Evolutionary conservation across 1,140 invertebrate genomes (phyloP), one percentile per base, ranked within the genome.

Genomic region (Drosophila athabasca): DNA sequence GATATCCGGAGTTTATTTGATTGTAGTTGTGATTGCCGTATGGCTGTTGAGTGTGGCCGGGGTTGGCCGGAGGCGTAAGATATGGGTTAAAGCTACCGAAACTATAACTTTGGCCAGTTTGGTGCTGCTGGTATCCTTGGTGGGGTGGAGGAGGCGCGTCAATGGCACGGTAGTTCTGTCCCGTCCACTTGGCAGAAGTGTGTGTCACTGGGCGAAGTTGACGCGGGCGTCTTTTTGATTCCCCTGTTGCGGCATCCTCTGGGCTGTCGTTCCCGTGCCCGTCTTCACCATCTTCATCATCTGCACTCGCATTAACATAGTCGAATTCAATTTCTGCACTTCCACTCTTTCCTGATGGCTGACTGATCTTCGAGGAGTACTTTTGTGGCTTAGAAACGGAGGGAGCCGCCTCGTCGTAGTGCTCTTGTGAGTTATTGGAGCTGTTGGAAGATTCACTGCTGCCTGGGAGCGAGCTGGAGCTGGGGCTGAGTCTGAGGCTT

Each of bases 71-170:
- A 13, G 85, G 89, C 11, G 90, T 76, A 0, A 91, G 71, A 59
- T 85, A 91, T 0, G 90, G 89, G 75, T 91, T 91, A 35, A 61
- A 91, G 17, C 43, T 62, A 0, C 90, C 90, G 35, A 91, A 90
- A 6, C 62, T 71, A 43, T 67, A 90, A 1, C 62, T 69, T 39
- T 69, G 90, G 2, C 67, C 60, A n/a, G 65, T 65, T 31, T 80
- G 75, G 4, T 68, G 69, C 53, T 53, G 71, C 22, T 45, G 35
- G 5, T 67, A 53, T 1, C 44, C 19, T 19, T 69, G 65, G 15
- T 79, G 72, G 6, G 67, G 51, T 24, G 60, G 51, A 19, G 71
- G 6, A 54, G 61, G 69, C 5, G 70, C 41, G 24, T 90, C 89
- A 9, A 89, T 78, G 15, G 75, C 60, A 4, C 87, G 80, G 44